Evolutionary conservation across 1,140 invertebrate species (phyloP).

Genomic region (Bombus turneri): DNA sequence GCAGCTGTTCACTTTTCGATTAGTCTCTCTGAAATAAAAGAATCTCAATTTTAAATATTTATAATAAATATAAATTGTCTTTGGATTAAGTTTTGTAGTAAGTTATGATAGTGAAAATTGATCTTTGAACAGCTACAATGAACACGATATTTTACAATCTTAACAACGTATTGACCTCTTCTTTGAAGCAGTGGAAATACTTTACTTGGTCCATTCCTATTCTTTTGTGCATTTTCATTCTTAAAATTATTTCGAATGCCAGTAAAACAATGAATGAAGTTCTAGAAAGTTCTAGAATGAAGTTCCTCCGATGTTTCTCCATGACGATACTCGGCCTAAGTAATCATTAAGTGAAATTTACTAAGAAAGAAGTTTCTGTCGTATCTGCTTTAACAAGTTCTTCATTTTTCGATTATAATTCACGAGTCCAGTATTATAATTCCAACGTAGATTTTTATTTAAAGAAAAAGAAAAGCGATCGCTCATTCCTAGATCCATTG

Average conservation of each 20-base stretch:
- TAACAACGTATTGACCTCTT: background rate
- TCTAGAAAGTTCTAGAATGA: background rate
- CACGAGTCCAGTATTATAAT: background rate
- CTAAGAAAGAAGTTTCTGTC: background rate
- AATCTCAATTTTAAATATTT: slow-evolving; percentile 14
- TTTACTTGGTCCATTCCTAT: slow-evolving; percentile 2
- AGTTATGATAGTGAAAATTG: background rate
- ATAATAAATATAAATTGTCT: background rate
- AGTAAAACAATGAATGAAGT: background rate
- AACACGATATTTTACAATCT: background rate
- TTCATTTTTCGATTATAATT: background rate
- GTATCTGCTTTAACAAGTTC: background rate
- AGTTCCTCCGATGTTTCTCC: background rate
- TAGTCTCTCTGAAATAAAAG: slow-evolving; percentile 1
- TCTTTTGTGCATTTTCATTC: background rate
- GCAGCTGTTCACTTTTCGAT: background rate
- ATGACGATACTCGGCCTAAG: slow-evolving; percentile 31
- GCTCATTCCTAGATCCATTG: slow-evolving; percentile 27
- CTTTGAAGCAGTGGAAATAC: background rate
- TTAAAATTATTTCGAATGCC: background rate
- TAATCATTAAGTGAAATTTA: background rate
- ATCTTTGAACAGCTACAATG: background rate
- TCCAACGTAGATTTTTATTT: background rate
- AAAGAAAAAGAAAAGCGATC: background rate
- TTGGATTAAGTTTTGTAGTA: background rate